Base-by-base conservation (phyloP, 2,113 vertebrate species). In the Nycticorax nycticorax region DNA sequence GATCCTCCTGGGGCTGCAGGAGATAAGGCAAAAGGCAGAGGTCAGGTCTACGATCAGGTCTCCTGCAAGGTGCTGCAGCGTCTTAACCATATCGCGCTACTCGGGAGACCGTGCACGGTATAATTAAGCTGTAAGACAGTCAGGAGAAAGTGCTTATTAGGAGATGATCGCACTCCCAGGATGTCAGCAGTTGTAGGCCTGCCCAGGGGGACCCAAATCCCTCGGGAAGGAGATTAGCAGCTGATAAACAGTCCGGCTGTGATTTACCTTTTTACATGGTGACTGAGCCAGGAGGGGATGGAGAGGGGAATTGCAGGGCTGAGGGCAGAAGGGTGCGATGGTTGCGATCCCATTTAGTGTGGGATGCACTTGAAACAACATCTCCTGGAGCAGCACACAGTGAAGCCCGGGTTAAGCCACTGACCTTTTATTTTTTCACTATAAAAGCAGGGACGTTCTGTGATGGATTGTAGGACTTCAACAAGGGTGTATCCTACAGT, bases 1-100 rank as follows among this genome's bases (percentile, higher is more conserved):
- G 39, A 24, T 39, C 43, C 35, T 27, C 17, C 1, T 5, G 22
- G 55, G 8, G 2, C 2, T 81, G 71, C 60, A 74, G 45, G 47
- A 78, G 28, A 35, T 5, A 13, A 39, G 15, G 10, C 66, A 73
- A 55, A 26, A 23, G 55, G 63, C 41, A 78, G 35, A 91, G 13
- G 48, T 32, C 47, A 63, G 33, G 28, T 12, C 35, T 55, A 14
- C 2, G 1, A 2, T 10, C 39, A 14, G 13, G 16, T 20, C 33
- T 80, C 20, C 84, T 55, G 17, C 16, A 18, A 68, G 12, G n/a
- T 24, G 41, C 60, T 74, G 41, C 52, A 30, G 52, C 9, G 1
- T 22, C 30, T 53, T 55, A n/a, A n/a, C 14, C 8, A 0, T 5
- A 5, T 4, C 5, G 3, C 4, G 0, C 32, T n/a, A 18, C 35